These are phyloP conservation scores for Leptinotarsa juncta DNA, from an alignment of 2,888 invertebrate genomes.

Conservation along the genomic window DNA sequence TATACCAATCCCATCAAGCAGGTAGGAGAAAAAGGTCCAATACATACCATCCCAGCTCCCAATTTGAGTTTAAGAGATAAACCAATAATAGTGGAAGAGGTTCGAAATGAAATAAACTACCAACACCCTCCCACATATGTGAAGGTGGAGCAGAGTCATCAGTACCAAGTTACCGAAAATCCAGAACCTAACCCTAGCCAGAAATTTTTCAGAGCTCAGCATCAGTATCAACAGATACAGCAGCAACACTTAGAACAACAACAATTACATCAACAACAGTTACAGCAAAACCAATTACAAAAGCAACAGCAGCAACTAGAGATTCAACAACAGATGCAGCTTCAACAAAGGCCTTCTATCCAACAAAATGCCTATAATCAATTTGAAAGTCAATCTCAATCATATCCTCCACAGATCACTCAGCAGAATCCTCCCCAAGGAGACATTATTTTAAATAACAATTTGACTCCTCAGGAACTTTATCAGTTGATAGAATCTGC, in stretches of 20 bases:
- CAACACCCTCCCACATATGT: slow-evolving; percentile 27
- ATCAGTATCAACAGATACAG: slow-evolving; percentile 54
- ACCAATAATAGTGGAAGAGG: slow-evolving; percentile 68
- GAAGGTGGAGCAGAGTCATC: slow-evolving; percentile 52
- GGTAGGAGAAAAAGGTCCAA: slow-evolving; percentile 74
- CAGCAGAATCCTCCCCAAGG: slow-evolving; percentile 34
- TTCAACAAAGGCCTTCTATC: slow-evolving; percentile 41
- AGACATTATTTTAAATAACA: slow-evolving; percentile 39
- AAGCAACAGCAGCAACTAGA: slow-evolving; percentile 40
- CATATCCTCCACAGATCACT: slow-evolving; percentile 32
- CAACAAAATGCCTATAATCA: slow-evolving; percentile 40
- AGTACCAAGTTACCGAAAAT: slow-evolving; percentile 71
- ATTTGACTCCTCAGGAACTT: slow-evolving; percentile 45
- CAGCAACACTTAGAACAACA: slow-evolving; percentile 51
- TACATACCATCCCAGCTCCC: slow-evolving; percentile 88
- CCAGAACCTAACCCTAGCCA: slow-evolving; percentile 60
- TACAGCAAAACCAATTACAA: slow-evolving; percentile 51
- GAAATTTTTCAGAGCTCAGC: slow-evolving; percentile 37
- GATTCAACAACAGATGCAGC: slow-evolving; percentile 54
- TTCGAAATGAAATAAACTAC: slow-evolving; percentile 42
- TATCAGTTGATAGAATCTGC: slow-evolving; percentile 42
- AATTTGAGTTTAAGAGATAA: slow-evolving; percentile 79
- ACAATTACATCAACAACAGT: slow-evolving; percentile 54
- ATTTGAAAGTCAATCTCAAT: slow-evolving; percentile 31
- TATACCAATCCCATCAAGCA: slow-evolving; percentile 62